Percentiles rank a stretch among this genome's conserved stretches.
phyloP scores from a whole-genome alignment of 2,888 invertebrate species.

The Limnephilus marmoratus region DNA sequence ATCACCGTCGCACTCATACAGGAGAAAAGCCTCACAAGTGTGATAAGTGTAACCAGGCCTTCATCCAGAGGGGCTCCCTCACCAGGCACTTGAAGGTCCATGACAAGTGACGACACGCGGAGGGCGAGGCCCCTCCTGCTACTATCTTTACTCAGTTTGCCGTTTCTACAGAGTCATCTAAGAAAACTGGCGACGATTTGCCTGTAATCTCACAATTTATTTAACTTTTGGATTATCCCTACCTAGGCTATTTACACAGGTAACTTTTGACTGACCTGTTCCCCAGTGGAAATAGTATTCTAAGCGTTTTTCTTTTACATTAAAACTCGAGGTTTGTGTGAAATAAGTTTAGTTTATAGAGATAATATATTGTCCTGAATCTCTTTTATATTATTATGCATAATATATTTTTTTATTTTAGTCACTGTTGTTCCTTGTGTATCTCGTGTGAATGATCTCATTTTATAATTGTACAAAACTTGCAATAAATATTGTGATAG shows the following conservation, averaged over 20 bases:
- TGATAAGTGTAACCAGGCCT: slow-evolving; percentile 72
- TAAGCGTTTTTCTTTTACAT: background rate
- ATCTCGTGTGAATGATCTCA: background rate
- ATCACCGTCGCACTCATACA: slow-evolving; percentile 62
- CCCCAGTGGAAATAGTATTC: background rate
- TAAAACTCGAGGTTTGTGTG: background rate
- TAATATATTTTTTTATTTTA: background rate
- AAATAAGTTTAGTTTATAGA: background rate
- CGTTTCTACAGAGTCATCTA: slow-evolving; percentile 12
- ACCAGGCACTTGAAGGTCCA: slow-evolving; percentile 75
- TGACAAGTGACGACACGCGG: slow-evolving; percentile 55
- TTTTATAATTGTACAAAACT: background rate
- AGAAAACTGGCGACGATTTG: slow-evolving; percentile 27
- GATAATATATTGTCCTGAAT: background rate
- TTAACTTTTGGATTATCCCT: background rate
- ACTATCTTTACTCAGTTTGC: slow-evolving; percentile 8
- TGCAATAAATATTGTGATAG: slow-evolving; percentile 2
- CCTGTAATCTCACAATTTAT: background rate
- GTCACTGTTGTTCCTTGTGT: background rate
- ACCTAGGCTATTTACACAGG: background rate
- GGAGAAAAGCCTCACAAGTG: slow-evolving; percentile 73
- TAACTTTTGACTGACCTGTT: background rate
- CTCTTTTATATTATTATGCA: background rate
- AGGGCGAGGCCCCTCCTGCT: slow-evolving; percentile 21
- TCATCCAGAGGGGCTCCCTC: slow-evolving; percentile 73